Conservation (phyloP, 2,113 vertebrate species). For the Solenodon paradoxus region DNA sequence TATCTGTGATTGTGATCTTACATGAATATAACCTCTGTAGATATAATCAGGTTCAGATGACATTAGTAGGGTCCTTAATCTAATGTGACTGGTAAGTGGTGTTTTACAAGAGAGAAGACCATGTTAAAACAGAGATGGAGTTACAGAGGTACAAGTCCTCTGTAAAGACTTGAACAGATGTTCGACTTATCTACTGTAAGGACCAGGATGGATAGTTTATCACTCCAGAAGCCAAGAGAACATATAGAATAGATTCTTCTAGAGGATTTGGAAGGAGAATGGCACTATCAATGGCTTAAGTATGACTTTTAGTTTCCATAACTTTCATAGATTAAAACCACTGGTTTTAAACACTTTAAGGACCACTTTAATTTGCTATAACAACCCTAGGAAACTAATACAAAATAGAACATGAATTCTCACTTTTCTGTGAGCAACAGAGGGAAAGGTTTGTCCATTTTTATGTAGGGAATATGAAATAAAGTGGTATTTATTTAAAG, state of each 20-base stretch:
- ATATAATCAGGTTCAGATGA: neutral
- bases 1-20: neutral
- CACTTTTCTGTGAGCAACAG: neutral
- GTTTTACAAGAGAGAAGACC: accelerated
- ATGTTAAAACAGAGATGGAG: accelerated
- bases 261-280: neutral
- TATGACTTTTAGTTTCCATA: neutral
- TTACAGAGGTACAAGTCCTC: neutral
- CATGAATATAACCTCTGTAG: neutral
- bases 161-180: neutral
- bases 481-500: neutral
- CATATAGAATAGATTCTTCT: neutral
- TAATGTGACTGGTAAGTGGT: neutral
- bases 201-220: accelerated
- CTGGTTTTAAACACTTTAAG: neutral
- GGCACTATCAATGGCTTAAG: neutral
- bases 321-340: neutral
- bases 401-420: neutral
- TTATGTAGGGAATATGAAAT: neutral
- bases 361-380: neutral
- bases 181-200: accelerated
- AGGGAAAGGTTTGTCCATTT: neutral
- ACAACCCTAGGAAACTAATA: neutral
- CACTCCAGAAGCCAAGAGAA: neutral
- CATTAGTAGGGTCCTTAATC: neutral